These are phyloP conservation scores for Sphenodon punctatus DNA, from an alignment of 2,797 vertebrate species.

Conservation along the genomic window DNA sequence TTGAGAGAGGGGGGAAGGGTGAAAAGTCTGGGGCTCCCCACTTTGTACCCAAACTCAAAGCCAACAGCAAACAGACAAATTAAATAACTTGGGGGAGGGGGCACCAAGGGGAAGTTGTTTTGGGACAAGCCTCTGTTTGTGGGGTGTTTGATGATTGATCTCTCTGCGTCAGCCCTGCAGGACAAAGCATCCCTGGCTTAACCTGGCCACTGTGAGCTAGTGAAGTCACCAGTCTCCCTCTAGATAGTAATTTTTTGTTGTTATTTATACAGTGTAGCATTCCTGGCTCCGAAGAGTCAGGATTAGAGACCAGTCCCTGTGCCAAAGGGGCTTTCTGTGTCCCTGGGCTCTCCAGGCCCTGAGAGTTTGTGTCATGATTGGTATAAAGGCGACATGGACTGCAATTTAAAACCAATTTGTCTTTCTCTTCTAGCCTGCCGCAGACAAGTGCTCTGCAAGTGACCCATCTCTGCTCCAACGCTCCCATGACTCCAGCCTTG, in stretches of 20 bases:
- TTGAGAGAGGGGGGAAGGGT: too few species aligned
- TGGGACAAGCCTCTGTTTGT: not conserved
- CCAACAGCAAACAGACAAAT: too few species aligned
- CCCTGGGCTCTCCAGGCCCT: rapidly evolving
- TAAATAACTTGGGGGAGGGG: too few species aligned
- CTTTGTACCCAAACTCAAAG: too few species aligned
- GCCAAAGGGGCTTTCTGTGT: rapidly evolving
- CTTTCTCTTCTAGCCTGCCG: not conserved
- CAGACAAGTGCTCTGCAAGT: not conserved
- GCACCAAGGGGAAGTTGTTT: too few species aligned
- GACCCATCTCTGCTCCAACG: not conserved
- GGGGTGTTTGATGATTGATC: not conserved
- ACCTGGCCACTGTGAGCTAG: rapidly evolving
- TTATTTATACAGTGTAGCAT: too few species aligned
- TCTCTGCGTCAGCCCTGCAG: not conserved
- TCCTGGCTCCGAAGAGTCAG: too few species aligned
- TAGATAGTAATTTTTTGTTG: not conserved
- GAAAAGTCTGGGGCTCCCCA: too few species aligned
- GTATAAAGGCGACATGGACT: too few species aligned
- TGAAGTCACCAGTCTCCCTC: not conserved
- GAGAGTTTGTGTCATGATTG: rapidly evolving
- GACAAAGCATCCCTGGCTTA: constrained; percentile 28
- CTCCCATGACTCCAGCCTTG: not conserved
- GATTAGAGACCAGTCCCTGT: too few species aligned
- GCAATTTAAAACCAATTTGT: not conserved